These are phyloP conservation scores for Microvelia longipes DNA, from an alignment of 1,140 invertebrate species.

Conservation along the genomic window DNA sequence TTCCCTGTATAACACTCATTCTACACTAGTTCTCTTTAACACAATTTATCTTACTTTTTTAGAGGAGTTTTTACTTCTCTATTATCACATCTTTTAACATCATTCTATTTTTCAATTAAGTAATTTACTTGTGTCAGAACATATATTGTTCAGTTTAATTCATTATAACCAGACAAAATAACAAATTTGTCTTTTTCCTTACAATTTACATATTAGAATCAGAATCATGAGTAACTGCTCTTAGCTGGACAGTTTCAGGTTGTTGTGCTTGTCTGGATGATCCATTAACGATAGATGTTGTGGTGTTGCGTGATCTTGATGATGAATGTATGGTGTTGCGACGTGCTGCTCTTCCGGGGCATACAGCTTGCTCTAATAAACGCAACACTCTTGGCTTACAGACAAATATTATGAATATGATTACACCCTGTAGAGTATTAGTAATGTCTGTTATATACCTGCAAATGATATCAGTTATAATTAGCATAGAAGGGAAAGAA, in stretches of 20 bases:
- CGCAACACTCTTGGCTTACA: constrained; percentile 37
- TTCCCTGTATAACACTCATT: no score
- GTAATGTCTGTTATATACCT: constrained; percentile 44
- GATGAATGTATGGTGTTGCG: neutral
- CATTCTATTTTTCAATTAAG: no score
- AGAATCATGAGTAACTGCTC: neutral
- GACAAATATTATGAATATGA: constrained; percentile 53
- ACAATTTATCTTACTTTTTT: no score
- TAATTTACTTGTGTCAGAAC: no score
- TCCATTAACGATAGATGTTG: neutral
- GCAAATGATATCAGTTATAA: constrained; percentile 29
- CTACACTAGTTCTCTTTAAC: no score
- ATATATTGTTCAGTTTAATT: no score
- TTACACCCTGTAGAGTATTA: constrained; percentile 42
- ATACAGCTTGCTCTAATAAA: neutral
- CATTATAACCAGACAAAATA: no score
- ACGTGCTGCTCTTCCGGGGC: neutral
- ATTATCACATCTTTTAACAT: no score
- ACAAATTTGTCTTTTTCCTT: no score
- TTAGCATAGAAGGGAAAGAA: no score
- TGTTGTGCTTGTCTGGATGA: neutral
- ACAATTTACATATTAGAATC: neutral
- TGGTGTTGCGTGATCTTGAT: neutral
- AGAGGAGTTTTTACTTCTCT: no score
- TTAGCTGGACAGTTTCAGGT: neutral